phyloP scores from a whole-genome alignment of 2,113 vertebrate species.

The Neolamprologus sp. region DNA sequence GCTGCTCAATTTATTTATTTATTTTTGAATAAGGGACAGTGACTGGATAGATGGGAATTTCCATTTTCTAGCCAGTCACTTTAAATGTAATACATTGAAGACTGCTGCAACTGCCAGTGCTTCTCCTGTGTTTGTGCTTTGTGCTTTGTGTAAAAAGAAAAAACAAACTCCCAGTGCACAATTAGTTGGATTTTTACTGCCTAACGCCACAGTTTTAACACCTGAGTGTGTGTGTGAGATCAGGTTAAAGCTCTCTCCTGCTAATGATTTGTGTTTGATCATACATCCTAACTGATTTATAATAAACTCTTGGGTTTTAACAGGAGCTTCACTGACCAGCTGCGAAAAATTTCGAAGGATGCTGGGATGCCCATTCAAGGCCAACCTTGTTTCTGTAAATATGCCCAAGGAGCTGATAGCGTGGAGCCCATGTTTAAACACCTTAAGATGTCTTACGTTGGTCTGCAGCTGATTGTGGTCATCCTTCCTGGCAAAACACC shows the following conservation, averaged over 20 bases:
- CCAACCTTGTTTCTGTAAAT: slow-evolving; percentile 98
- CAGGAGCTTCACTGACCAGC: slow-evolving; percentile 97
- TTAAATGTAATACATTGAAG: not conserved
- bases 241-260: not conserved
- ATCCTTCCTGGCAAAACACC: slow-evolving; percentile 97
- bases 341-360: slow-evolving; percentile 98
- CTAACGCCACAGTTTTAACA: accelerated
- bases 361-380: slow-evolving; percentile 99
- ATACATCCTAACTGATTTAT: not conserved
- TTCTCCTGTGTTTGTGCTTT: not conserved
- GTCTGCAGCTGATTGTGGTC: slow-evolving; percentile 96
- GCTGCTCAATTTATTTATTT: not conserved
- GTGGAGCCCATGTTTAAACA: slow-evolving; percentile 99
- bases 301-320: not conserved
- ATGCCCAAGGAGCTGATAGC: slow-evolving; percentile 95
- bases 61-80: not conserved
- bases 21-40: not conserved
- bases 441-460: slow-evolving; percentile 95
- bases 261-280: not conserved
- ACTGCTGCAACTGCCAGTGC: no score
- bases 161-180: not conserved
- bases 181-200: not conserved
- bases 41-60: not conserved
- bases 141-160: not conserved
- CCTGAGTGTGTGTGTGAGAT: not conserved